These are phyloP conservation scores for Eupithecia vulgata DNA, from an alignment of 2,888 invertebrate species.

Conservation along the genomic window DNA sequence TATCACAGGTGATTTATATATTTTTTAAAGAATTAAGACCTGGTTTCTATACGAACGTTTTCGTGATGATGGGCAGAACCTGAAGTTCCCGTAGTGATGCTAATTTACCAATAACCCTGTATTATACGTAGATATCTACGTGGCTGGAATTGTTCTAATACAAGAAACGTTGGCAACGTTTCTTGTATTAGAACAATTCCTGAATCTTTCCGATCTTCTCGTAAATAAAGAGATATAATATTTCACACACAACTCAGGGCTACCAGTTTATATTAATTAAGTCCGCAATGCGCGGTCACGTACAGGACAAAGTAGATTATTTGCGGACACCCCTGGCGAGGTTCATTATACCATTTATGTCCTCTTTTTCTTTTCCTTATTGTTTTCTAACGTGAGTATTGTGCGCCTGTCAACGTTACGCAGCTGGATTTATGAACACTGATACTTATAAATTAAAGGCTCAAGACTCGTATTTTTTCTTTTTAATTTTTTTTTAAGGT, in stretches of 20 bases:
- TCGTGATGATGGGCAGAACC: too few relatives aligned
- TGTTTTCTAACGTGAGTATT: constrained; percentile 47
- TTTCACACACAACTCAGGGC: constrained; percentile 39
- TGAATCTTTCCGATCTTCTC: neutral
- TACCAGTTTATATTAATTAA: constrained; percentile 66
- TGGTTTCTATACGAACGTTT: too few relatives aligned
- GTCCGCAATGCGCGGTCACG: constrained; percentile 57
- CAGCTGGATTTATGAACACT: constrained; percentile 20
- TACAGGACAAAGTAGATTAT: constrained; percentile 64
- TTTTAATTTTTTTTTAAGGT: too few relatives aligned
- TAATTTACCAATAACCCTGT: too few relatives aligned
- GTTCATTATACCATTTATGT: constrained; percentile 54
- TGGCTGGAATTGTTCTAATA: too few relatives aligned
- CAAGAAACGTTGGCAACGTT: neutral
- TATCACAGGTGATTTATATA: too few relatives aligned
- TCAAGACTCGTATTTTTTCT: too few relatives aligned
- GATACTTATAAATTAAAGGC: neutral
- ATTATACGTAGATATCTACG: too few relatives aligned
- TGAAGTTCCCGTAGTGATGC: too few relatives aligned
- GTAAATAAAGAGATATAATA: constrained; percentile 22
- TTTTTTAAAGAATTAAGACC: too few relatives aligned
- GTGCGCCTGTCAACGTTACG: constrained; percentile 27
- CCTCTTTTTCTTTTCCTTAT: constrained; percentile 51
- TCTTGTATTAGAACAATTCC: neutral
- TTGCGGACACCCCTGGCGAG: constrained; percentile 55